Conservation (phyloP, 2,797 vertebrate genomes). For the Acanthiza pusilla region DNA sequence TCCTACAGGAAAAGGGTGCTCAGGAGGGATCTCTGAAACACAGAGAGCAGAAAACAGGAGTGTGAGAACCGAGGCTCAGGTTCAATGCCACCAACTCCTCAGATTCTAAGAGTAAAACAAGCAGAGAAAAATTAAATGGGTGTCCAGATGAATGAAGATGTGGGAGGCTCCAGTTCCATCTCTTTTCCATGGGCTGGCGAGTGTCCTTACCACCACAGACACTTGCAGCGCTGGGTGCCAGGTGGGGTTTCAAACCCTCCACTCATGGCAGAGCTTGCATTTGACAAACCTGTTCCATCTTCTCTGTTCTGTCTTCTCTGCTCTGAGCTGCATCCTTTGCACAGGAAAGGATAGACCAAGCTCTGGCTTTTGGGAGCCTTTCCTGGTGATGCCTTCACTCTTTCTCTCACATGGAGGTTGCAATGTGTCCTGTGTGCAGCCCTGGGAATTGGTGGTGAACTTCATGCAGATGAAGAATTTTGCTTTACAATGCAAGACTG, state of each 20-base stretch:
- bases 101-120: not conserved
- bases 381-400: not conserved
- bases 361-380: not conserved
- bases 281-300: not conserved
- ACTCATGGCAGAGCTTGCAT: not conserved
- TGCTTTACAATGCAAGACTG: not conserved
- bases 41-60: not conserved
- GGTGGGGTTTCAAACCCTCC: not conserved
- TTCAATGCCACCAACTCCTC: not conserved
- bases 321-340: not conserved
- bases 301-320: not conserved
- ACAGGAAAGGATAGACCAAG: not conserved
- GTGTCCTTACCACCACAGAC: not conserved
- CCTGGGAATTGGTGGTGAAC: not conserved
- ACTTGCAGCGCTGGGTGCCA: not conserved
- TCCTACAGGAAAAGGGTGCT: not conserved
- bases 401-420: not conserved
- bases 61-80: not conserved
- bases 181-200: not conserved
- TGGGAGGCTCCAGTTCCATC: not conserved
- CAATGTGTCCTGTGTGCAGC: not conserved
- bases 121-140: not conserved
- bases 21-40: not conserved
- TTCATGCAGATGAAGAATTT: not conserved
- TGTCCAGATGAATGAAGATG: not conserved